These are phyloP conservation scores for Sinocyclocheilus rhinocerous DNA, from an alignment of 2,113 vertebrate genomes.

Conservation along the genomic window DNA sequence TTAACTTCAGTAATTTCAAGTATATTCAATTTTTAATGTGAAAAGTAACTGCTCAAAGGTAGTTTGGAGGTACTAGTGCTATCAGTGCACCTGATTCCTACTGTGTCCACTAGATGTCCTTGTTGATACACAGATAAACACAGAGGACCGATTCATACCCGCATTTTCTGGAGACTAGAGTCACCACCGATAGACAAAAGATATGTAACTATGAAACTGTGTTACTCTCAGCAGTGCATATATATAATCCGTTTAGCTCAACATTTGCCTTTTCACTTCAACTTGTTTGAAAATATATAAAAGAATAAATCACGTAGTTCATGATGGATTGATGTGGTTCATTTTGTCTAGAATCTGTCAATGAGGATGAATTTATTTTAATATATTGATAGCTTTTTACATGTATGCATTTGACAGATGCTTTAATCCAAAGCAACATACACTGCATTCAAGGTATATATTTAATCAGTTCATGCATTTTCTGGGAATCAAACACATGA, in stretches of 20 bases:
- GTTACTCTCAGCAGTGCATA: no score
- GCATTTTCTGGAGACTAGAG: not conserved
- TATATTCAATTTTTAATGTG: not conserved
- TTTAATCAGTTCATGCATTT: not conserved
- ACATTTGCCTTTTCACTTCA: not conserved
- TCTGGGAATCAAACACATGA: not conserved
- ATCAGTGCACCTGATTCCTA: not conserved
- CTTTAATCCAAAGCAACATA: not conserved
- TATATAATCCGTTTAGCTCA: not conserved
- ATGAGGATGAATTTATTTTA: not conserved
- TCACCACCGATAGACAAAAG: not conserved
- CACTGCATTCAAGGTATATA: not conserved
- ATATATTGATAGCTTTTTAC: not conserved
- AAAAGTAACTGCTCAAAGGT: not conserved
- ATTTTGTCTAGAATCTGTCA: not conserved
- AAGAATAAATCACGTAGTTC: not conserved
- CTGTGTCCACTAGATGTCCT: slow-evolving; percentile 42
- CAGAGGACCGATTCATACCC: not conserved
- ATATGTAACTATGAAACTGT: not conserved
- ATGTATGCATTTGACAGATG: not conserved
- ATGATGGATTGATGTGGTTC: not conserved
- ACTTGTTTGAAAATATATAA: not conserved
- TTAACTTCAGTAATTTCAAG: no score
- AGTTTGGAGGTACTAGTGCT: not conserved
- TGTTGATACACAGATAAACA: slow-evolving; percentile 9